Evolutionary conservation across 2,797 vertebrate species (phyloP), one percentile per base, ranked within the genome.

Genomic region (Xenopus petersii): DNA sequence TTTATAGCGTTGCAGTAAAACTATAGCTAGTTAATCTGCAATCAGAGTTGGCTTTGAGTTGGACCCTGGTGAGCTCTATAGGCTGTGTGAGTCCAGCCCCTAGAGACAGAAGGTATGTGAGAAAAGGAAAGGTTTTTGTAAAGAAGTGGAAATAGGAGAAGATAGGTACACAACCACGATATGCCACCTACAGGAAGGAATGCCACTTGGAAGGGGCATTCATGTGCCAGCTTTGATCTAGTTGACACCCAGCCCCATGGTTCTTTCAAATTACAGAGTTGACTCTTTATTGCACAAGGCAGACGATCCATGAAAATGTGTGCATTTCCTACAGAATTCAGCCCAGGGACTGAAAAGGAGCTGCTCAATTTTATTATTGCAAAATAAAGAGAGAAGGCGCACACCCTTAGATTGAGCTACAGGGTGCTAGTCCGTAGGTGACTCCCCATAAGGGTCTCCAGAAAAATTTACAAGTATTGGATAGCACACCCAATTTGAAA

Each of bases 81-180:
- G 79, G 81, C 82, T 67, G 77, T 74, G 70, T 81, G 84, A 75
- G 84, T 85, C 80, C 51, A 74, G 74, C 82, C 58, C 80, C 84
- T 81, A 81, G 83, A 84, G 84, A 85, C 81, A 75, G 81, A 81
- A 87, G 74, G 79, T 88, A 82, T 87, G 82, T 83, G 69, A 74
- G 79, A 81, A 81, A 83, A 77, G 81, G 75, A 68, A 80, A 86
- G 82, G 42, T 59, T 81, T 87, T 86, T 85, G 82, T 83, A 82
- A 85, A 86, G 82, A 72, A 1, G 56, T 87, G 62, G 84, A 85
- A 89, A 83, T 82, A 61, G 65, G 79, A 81, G 81, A 65, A 33
- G 71, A 73, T 82, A 78, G 81, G 64, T 64, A 73, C 16, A 13
- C 16, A 73, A 16, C 49, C 12, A 65, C 60, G 5, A 59, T 7